Base-by-base conservation (phyloP, 1,140 invertebrate species). In the Heliconius congener region DNA sequence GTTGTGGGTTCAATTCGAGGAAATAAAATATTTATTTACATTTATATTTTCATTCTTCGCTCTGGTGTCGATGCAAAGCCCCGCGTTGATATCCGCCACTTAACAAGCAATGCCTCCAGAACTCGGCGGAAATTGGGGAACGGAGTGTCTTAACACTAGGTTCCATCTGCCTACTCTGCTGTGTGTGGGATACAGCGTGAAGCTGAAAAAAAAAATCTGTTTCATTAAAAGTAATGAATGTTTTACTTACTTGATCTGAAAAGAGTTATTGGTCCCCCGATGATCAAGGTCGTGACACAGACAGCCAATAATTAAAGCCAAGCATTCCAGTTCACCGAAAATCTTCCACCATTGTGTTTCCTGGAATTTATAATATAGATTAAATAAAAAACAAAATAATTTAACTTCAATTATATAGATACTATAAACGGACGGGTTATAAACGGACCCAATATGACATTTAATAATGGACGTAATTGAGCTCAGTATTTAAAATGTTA, bases 221-320 rank as follows among this genome's bases (percentile, higher is more conserved):
- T 46, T 16, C 4, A 66, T 23, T 30, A 66, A 66, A 27, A 66
- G 27, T 30, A 13, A 16, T 16, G 30, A 27, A 13, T 27, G 11
- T 13, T 13, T 16, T 52, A 73, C 96, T 96, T 95, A 99, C 98
- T 98, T 98, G 83, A 99, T 99, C 96, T 99, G 99, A 95, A 99
- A 99, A 46, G 98, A 98, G 95, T 99, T 99, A 90, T 99, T 99
- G 85, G 99, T 99, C 83, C 99, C 99, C 85, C 97, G 96, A 90
- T 98, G 98, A 94, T 99, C 99, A 82, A 99, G 96, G 95, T 99
- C 99, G 92, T 99, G 99, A 90, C 99, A 99, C 27, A 99, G 95
- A 89, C 98, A 99, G 60, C 98, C 98, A 82, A 99, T 99, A 87
- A 99, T 98, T 16, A 99, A 95, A 27, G 98, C 98, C 80, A 99